Percentiles rank a stretch among this genome's conserved stretches.
phyloP scores from a whole-genome alignment of 2,888 invertebrate genomes.

The Laspeyria flexula region DNA sequence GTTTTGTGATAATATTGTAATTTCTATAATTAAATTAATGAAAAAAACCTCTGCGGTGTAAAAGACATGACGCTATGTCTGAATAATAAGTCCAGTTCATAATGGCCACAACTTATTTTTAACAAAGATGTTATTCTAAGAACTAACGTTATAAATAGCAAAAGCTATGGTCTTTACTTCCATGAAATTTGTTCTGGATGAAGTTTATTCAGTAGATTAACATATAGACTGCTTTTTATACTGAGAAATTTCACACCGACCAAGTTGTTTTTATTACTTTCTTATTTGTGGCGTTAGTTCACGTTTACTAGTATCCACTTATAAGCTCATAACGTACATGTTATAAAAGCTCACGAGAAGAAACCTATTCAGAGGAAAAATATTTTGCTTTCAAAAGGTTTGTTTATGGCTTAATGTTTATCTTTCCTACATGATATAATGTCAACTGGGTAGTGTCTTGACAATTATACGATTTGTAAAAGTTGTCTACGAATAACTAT shows the following conservation, averaged over 20 bases:
- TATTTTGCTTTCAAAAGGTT: background rate
- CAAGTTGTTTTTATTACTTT: conserved; percentile 5
- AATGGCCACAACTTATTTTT: background rate
- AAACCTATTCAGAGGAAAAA: background rate
- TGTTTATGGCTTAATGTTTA: too few relatives aligned
- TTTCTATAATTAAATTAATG: too few relatives aligned
- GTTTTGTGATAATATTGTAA: too few relatives aligned
- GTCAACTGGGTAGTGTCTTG: too few relatives aligned
- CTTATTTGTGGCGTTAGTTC: background rate
- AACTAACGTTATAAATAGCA: background rate
- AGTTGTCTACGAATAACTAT: too few relatives aligned
- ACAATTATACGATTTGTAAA: too few relatives aligned
- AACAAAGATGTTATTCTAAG: background rate
- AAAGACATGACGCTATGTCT: too few relatives aligned
- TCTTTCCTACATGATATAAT: too few relatives aligned
- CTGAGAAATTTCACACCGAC: conserved; percentile 1
- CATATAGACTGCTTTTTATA: conserved; percentile 4
- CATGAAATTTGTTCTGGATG: background rate
- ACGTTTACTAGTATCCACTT: background rate
- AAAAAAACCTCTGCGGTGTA: too few relatives aligned
- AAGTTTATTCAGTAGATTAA: conserved; percentile 1
- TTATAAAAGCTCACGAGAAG: background rate
- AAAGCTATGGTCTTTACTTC: background rate
- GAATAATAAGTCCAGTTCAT: too few relatives aligned
- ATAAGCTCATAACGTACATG: background rate